Base-by-base conservation (phyloP, 2,888 invertebrate genomes). In the Campopleginae sp. region DNA sequence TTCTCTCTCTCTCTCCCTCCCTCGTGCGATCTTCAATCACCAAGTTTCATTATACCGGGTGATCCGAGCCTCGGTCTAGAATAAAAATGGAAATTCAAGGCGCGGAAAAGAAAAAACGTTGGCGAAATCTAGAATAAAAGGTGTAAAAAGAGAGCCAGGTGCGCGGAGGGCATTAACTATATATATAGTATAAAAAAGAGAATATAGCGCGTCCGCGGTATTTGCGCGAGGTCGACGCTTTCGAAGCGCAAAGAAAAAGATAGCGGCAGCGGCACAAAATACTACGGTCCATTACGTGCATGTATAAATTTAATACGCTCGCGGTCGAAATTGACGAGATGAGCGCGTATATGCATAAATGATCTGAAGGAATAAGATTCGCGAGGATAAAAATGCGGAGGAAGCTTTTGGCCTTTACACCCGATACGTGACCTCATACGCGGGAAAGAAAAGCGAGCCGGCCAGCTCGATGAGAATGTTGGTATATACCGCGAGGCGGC, bases 351-450 rank as follows among this genome's bases (percentile, higher is more conserved):
- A 54, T 78, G 33, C 4, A 61, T n/a, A 54, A 31, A 76, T 65
- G 42, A 61, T 77, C 66, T 19, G 8, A 27, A 48, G 12, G 31
- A 0, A 31, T 10, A 19, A 51, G 33, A 1, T 14, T 65, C 63
- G 27, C 27, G 48, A 14, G 31, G 17, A 6, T 14, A 65, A 46
- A 79, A 75, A 31, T 51, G 38, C 74, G 80, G 81, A 42, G 84
- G 78, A 86, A 84, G 84, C 81, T 82, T 86, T 86, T 85, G 81
- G 84, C 85, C 79, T 87, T 85, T 84, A 87, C 86, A 87, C 85
- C 86, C 86, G 83, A 87, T 87, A 87, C 85, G 86, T 87, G 86
- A 87, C 86, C 86, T 84, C 86, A 85, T 87, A 75, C 82, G 80
- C 80, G 84, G 75, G 81, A 70, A 19, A 33, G 68, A 17, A 61